Percentiles rank a stretch among this genome's conserved stretches.
These are phyloP conservation scores for Fabriciana adippe DNA, from an alignment of 2,888 invertebrate genomes.

Conservation along the genomic window DNA sequence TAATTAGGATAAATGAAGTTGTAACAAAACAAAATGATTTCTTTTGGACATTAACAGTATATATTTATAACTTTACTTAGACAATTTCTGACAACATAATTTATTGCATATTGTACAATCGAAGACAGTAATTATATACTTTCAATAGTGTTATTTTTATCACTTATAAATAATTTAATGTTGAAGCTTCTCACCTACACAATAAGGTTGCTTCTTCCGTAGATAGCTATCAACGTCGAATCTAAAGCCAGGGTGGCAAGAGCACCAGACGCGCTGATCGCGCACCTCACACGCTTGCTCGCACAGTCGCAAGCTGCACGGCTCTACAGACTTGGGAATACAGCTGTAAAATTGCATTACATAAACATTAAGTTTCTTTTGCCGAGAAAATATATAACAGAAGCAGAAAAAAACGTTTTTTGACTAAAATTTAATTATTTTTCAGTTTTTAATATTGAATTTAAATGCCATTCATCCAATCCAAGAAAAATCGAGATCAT, in stretches of 20 bases:
- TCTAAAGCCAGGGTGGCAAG: conserved; percentile 84
- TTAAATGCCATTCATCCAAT: no score
- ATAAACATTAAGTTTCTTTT: background rate
- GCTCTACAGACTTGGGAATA: conserved; percentile 82
- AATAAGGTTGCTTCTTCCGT: conserved; percentile 82
- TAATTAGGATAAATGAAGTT: no score
- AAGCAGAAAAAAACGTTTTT: no score
- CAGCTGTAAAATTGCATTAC: conserved; percentile 67
- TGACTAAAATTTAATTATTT: no score
- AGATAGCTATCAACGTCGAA: conserved; percentile 83
- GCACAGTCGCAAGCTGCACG: conserved; percentile 84
- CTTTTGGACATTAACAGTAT: no score
- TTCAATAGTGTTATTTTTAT: background rate
- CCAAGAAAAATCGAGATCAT: no score
- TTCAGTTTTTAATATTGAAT: no score
- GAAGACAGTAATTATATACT: background rate
- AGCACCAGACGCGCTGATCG: conserved; percentile 84
- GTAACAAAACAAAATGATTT: no score
- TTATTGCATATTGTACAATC: no score
- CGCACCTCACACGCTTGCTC: conserved; percentile 86
- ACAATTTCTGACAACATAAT: no score
- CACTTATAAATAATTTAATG: background rate
- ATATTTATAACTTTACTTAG: no score
- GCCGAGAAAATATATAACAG: no score
- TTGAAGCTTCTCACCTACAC: conserved; percentile 71